Evolutionary conservation across 2,113 vertebrate species (phyloP).

Genomic region (Tautogolabrus adspersus): DNA sequence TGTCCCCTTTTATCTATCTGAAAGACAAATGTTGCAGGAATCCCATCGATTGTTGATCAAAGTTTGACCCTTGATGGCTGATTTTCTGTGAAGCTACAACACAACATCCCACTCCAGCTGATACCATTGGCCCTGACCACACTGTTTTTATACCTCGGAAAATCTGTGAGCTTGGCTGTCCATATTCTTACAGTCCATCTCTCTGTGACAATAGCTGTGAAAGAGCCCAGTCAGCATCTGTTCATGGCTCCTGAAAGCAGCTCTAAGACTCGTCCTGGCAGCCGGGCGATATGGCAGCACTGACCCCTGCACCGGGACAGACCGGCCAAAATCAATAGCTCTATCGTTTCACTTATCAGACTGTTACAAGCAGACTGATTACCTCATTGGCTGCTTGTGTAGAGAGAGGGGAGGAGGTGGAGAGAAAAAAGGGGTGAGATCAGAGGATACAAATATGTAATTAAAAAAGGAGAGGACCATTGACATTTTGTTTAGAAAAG

Average conservation of each 20-base stretch:
- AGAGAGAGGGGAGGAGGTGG: not conserved
- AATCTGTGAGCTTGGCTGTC: slow-evolving; percentile 12
- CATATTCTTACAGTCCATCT: not conserved
- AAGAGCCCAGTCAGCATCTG: slow-evolving; percentile 55
- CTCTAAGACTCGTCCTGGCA: slow-evolving; percentile 28
- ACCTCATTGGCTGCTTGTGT: slow-evolving; percentile 44
- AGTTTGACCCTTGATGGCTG: slow-evolving; percentile 7
- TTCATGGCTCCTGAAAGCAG: slow-evolving; percentile 30
- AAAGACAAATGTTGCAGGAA: not conserved
- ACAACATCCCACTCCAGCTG: slow-evolving; percentile 8
- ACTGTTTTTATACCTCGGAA: slow-evolving; percentile 10
- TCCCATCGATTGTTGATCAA: slow-evolving; percentile 30
- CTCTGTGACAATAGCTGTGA: slow-evolving; percentile 26
- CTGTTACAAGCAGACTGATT: slow-evolving; percentile 60
- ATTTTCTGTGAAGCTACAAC: slow-evolving; percentile 17
- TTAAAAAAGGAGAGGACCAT: slow-evolving; percentile 4
- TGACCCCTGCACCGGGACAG: slow-evolving; percentile 57
- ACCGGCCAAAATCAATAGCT: slow-evolving; percentile 70
- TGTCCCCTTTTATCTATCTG: not conserved
- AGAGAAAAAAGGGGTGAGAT: slow-evolving; percentile 7
- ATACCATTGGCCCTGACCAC: slow-evolving; percentile 8
- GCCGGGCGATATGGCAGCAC: slow-evolving; percentile 30
- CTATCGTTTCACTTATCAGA: slow-evolving; percentile 69
- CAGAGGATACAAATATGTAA: slow-evolving; percentile 8
- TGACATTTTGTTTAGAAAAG: not conserved